Conservation (phyloP, 1,140 invertebrate genomes). For the Drosophila littoralis region DNA sequence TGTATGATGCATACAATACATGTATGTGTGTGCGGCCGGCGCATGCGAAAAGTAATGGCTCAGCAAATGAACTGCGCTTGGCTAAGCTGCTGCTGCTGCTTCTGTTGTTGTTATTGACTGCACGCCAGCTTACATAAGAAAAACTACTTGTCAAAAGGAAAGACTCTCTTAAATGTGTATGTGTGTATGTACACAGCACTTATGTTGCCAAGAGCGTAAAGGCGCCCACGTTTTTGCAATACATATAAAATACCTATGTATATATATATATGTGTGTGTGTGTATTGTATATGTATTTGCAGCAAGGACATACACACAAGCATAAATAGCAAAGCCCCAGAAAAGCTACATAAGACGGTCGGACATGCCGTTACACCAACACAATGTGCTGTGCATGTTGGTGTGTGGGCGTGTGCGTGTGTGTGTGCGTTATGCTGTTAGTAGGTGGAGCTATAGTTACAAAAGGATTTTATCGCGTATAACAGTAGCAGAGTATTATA, state of each 20-base stretch:
- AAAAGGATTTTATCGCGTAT: constrained; percentile 38
- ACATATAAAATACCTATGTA: not conserved
- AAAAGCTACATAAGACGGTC: constrained; percentile 2
- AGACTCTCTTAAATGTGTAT: constrained; percentile 1
- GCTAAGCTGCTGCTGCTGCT: constrained; percentile 10
- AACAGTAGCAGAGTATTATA: constrained; percentile 31
- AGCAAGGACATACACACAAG: constrained; percentile 26
- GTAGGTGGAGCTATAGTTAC: constrained; percentile 16
- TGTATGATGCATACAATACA: not conserved
- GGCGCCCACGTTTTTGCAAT: constrained; percentile 16
- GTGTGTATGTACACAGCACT: not conserved
- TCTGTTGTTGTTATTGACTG: constrained; percentile 14
- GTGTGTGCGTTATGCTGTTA: not conserved
- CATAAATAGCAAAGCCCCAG: constrained; percentile 22
- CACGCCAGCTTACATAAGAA: constrained; percentile 53
- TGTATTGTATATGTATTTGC: not conserved
- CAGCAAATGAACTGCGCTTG: constrained; percentile 30
- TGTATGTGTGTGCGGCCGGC: constrained; percentile 24
- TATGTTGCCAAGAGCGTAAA: not conserved
- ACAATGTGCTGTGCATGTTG: not conserved
- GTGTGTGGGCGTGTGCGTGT: not conserved
- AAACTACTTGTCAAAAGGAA: constrained; percentile 24
- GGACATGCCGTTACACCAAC: constrained; percentile 3
- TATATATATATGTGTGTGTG: not conserved
- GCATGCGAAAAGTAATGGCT: constrained; percentile 54